Base-by-base conservation (phyloP, 2,888 invertebrate species). In the Platycheirus rosarum region DNA sequence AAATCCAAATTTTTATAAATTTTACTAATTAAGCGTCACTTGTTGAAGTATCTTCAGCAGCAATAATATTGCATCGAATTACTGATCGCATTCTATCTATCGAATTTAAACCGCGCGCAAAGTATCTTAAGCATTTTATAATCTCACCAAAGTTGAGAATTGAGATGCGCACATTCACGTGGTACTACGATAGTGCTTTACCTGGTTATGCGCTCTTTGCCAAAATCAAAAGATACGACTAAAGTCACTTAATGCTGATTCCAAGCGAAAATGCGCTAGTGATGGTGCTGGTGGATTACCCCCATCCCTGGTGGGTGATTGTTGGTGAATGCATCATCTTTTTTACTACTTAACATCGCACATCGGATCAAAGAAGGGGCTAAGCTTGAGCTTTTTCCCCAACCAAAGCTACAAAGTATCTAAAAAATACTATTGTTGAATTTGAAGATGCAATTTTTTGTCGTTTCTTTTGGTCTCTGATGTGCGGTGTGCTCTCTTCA, bases 371-470 rank as follows among this genome's bases (percentile, higher is more conserved):
- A 40, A 42, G 37, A 29, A 42, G 29, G 29, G 26, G 29, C 42
- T 18, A 20, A 5, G 13, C n/a, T 18, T 53, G 42, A 60, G 60
- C 60, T 60, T 60, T 60, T 60, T 44, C 42, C 14, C 60, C 8
- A 8, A 29, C 60, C 60, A 60, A 60, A 60, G 42, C 44, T 57
- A 11, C 23, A 13, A 40, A 26, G 37, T 40, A 40, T 40, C 78
- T 62, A 62, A 51, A 68, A 8, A 4, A 2, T 23, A 7, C 68
- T 9, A 37, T 74, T 75, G 79, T 55, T 79, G 73, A 66, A 49
- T 73, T 77, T 20, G 55, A 82, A 82, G 80, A 82, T 76, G 80
- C 80, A 71, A 29, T 74, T 53, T 51, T 51, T 49, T 55, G 29
- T 26, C 8, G 29, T 46, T 53, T 71, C 62, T 44, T 62, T 63